Evolutionary conservation across 2,888 invertebrate species (phyloP).

Genomic region (Horisme vitalbata): DNA sequence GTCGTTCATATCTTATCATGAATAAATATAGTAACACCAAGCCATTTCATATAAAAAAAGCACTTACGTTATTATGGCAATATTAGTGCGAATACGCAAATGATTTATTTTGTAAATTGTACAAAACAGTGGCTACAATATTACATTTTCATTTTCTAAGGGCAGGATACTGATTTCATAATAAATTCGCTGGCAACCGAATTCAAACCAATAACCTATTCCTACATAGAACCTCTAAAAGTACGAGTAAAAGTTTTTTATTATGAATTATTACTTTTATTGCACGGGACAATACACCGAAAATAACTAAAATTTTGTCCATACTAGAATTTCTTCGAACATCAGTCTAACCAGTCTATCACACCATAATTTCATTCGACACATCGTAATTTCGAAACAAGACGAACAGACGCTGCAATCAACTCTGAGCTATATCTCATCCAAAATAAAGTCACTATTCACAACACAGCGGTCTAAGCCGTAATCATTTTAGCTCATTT

Average conservation of each 20-base stretch:
- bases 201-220: conserved; percentile 17
- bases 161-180: conserved; percentile 20
- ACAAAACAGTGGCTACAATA: conserved; percentile 57
- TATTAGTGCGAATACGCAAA: conserved; percentile 57
- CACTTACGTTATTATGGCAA: conserved; percentile 68
- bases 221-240: conserved; percentile 3
- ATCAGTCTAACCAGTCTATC: conserved; percentile 10
- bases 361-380: conserved; percentile 11
- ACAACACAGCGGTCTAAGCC: conserved; percentile 10
- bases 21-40: conserved; percentile 30
- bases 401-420: not conserved
- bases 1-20: conserved; percentile 48
- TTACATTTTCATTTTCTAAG: conserved; percentile 13
- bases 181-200: conserved; percentile 16
- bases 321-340: conserved; percentile 19
- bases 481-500: conserved; percentile 62
- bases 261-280: conserved; percentile 32
- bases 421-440: conserved; percentile 4
- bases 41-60: conserved; percentile 40
- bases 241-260: conserved; percentile 18
- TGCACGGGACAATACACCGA: conserved; percentile 22
- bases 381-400: conserved; percentile 7
- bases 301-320: conserved; percentile 23
- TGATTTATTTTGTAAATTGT: conserved; percentile 49
- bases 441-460: conserved; percentile 8